Evolutionary conservation across 1,140 invertebrate species (phyloP).

Genomic region (Rhizoglyphus robini): DNA sequence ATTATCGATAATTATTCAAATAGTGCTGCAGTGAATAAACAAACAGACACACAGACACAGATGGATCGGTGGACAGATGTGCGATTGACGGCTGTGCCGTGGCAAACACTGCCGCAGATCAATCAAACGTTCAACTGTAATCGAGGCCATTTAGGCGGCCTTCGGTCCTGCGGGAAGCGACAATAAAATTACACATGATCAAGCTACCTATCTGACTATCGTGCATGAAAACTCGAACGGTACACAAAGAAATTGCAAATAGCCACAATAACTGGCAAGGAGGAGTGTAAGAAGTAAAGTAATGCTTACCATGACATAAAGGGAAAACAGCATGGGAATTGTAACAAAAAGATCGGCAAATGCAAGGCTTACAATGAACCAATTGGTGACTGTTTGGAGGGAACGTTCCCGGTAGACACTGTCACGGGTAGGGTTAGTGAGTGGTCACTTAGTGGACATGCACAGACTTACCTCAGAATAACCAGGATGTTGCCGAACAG

Average conservation of each 20-base stretch:
- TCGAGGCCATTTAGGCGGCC: slow-evolving; percentile 3
- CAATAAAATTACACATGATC: neutral
- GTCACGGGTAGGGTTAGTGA: slow-evolving; percentile 33
- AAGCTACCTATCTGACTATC: neutral
- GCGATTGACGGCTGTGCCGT: no score
- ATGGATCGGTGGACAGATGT: neutral
- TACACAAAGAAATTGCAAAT: no score
- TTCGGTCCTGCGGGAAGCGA: neutral
- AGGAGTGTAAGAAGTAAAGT: slow-evolving; percentile 6
- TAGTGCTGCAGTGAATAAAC: neutral
- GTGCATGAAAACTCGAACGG: neutral
- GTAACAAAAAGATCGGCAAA: slow-evolving; percentile 91
- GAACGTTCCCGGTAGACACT: slow-evolving; percentile 76
- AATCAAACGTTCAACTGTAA: slow-evolving; percentile 4
- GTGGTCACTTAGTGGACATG: neutral
- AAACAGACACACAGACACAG: neutral
- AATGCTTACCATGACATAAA: slow-evolving; percentile 80
- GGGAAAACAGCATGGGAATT: slow-evolving; percentile 94
- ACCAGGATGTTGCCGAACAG: slow-evolving; percentile 93
- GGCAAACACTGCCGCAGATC: neutral
- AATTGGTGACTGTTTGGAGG: slow-evolving; percentile 89
- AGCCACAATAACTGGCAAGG: no score
- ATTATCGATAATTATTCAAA: slow-evolving; percentile 15
- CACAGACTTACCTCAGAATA: slow-evolving; percentile 39
- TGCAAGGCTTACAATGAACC: slow-evolving; percentile 95